Conservation (phyloP, 2,797 vertebrate species). For the Masticophis lateralis region DNA sequence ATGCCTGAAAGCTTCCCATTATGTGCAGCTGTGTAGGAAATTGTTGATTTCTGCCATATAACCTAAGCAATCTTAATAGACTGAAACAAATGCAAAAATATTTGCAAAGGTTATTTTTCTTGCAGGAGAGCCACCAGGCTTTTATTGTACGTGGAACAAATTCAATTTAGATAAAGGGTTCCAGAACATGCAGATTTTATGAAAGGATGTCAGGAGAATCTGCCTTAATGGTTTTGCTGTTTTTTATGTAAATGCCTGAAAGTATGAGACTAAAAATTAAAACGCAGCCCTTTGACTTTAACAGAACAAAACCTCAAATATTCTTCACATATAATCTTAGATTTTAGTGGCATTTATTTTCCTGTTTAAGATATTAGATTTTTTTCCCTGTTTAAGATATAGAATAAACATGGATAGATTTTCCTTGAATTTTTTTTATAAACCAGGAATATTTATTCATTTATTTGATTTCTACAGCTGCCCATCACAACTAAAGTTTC, state of each 20-base stretch:
- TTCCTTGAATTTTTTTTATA: background rate
- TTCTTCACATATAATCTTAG: background rate
- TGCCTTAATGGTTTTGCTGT: background rate
- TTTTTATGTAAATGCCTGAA: background rate
- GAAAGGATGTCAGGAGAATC: background rate
- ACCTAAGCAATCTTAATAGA: background rate
- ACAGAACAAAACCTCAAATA: background rate
- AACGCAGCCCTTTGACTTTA: background rate
- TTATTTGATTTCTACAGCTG: background rate
- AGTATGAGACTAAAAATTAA: background rate
- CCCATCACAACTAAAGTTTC: background rate
- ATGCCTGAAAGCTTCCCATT: background rate
- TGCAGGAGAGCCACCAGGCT: background rate
- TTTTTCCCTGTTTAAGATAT: background rate
- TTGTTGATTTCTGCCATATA: background rate
- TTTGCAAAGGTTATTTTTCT: background rate
- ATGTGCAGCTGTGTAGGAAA: background rate
- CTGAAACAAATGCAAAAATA: background rate
- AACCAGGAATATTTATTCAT: background rate
- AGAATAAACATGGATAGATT: background rate
- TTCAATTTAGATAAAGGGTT: background rate
- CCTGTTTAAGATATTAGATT: background rate
- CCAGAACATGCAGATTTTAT: background rate
- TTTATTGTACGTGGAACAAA: background rate
- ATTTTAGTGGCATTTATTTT: no score